A percentile compares a stretch with the other conserved stretches of the same genome.
Evolutionary conservation across 1,140 invertebrate genomes (phyloP).

Genomic region (Dendroctonus valens): DNA sequence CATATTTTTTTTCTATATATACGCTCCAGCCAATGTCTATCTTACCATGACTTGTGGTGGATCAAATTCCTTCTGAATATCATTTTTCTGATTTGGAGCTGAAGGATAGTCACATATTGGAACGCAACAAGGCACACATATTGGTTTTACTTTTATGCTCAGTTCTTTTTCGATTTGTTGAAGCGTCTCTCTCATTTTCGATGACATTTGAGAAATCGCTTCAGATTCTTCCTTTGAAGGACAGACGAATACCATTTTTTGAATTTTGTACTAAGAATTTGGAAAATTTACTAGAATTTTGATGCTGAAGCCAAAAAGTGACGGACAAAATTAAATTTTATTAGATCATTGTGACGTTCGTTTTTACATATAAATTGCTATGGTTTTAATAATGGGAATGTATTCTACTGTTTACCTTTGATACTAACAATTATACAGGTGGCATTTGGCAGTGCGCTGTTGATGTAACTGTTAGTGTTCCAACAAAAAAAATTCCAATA

Average conservation of each 20-base stretch:
- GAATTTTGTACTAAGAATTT: slow-evolving; percentile 20
- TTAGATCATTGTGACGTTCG: slow-evolving; percentile 15
- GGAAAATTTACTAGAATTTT: slow-evolving; percentile 21
- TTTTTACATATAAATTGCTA: slow-evolving; percentile 2
- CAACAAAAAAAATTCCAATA: no score
- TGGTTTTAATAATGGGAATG: background rate
- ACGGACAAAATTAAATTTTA: slow-evolving; percentile 12
- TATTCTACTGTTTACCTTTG: background rate
- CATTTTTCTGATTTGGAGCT: slow-evolving; percentile 4
- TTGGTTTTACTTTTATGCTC: slow-evolving; percentile 26
- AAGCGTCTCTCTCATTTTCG: slow-evolving; percentile 20
- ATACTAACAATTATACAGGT: background rate
- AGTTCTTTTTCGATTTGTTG: slow-evolving; percentile 23
- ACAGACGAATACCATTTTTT: slow-evolving; percentile 34
- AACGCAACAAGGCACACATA: slow-evolving; percentile 30
- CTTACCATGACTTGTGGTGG: slow-evolving; percentile 31
- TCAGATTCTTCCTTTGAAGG: slow-evolving; percentile 30
- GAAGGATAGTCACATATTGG: slow-evolving; percentile 21
- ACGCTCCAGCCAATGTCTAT: background rate
- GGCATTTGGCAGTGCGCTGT: background rate
- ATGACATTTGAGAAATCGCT: slow-evolving; percentile 14
- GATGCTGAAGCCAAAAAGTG: slow-evolving; percentile 2
- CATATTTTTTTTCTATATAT: no score
- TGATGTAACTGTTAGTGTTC: no score
- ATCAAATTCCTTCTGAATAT: slow-evolving; percentile 17